A percentile compares a stretch with the other conserved stretches of the same genome.
Conservation (phyloP, 2,797 vertebrate genomes). For the Pipistrellus pygmaeus region DNA sequence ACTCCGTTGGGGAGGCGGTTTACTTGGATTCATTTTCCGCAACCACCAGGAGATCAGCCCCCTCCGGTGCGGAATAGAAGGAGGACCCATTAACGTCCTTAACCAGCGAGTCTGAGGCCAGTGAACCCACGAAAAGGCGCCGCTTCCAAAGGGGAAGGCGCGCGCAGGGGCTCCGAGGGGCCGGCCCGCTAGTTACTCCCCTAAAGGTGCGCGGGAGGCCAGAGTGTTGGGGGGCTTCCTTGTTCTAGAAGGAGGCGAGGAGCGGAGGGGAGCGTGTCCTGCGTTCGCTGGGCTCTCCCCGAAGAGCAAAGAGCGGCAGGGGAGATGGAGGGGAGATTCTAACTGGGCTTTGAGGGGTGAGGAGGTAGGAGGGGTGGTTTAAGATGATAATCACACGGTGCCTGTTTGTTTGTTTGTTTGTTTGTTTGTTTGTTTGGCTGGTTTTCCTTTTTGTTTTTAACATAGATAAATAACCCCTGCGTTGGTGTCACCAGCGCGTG, state of each 20-base stretch:
- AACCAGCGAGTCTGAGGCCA: not conserved
- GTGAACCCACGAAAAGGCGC: not conserved
- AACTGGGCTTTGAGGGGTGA: not conserved
- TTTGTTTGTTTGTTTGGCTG: too few species aligned
- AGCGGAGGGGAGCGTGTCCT: too few species aligned
- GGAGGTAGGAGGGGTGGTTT: not conserved
- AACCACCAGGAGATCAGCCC: not conserved
- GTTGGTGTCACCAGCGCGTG: not conserved
- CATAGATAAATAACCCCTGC: not conserved
- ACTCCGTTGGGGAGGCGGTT: not conserved
- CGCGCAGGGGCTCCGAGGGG: not conserved
- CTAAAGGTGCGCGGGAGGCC: not conserved
- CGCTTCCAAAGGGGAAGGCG: not conserved
- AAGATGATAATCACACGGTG: not conserved
- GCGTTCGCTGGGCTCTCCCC: not conserved
- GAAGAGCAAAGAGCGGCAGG: not conserved
- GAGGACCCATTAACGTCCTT: not conserved
- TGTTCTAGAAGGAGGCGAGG: not conserved
- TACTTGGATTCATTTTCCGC: not conserved
- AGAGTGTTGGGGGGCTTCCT: not conserved
- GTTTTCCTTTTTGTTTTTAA: conserved; percentile 12
- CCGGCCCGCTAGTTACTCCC: not conserved
- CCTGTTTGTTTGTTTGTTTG: not conserved
- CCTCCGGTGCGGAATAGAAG: conserved; percentile 9
- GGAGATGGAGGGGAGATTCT: not conserved